phyloP scores from a whole-genome alignment of 2,797 vertebrate genomes.

The Lutjanus argentimaculatus region DNA sequence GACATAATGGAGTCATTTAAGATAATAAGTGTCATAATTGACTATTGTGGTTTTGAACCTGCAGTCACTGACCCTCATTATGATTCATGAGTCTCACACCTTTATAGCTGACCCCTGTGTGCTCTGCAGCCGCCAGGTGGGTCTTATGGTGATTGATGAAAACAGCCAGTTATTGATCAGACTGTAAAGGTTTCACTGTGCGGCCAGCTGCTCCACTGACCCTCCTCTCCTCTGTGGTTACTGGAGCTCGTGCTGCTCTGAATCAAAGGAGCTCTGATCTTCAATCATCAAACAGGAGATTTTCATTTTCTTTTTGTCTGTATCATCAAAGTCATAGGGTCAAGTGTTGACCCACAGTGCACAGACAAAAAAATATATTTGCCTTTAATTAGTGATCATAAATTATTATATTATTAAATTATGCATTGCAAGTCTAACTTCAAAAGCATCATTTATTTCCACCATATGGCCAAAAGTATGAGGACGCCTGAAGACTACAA shows the following conservation, averaged over 20 bases:
- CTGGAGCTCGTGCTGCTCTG: neutral
- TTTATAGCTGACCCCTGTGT: neutral
- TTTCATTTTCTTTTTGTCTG: neutral
- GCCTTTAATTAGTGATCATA: too few species aligned
- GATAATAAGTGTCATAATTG: neutral
- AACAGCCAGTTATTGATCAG: constrained; percentile 27
- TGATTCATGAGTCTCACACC: neutral
- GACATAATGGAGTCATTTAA: neutral
- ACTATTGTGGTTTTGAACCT: neutral
- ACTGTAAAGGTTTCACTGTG: constrained; percentile 3
- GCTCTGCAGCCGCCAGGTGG: neutral
- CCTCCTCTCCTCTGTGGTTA: neutral
- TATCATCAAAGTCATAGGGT: neutral
- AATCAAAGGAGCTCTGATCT: neutral
- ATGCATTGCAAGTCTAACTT: neutral
- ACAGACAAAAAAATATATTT: too few species aligned
- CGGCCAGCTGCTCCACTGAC: neutral
- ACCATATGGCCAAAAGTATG: too few species aligned
- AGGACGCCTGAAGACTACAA: too few species aligned
- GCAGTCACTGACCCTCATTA: constrained; percentile 1
- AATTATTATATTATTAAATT: too few species aligned
- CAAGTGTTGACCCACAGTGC: neutral
- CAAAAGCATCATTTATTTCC: neutral
- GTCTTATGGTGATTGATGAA: constrained; percentile 24
- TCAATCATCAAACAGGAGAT: too few species aligned